Percentiles rank a stretch among this genome's conserved stretches.
Conservation (phyloP, 2,888 invertebrate genomes). For the Pristionchus fissidentatus region DNA sequence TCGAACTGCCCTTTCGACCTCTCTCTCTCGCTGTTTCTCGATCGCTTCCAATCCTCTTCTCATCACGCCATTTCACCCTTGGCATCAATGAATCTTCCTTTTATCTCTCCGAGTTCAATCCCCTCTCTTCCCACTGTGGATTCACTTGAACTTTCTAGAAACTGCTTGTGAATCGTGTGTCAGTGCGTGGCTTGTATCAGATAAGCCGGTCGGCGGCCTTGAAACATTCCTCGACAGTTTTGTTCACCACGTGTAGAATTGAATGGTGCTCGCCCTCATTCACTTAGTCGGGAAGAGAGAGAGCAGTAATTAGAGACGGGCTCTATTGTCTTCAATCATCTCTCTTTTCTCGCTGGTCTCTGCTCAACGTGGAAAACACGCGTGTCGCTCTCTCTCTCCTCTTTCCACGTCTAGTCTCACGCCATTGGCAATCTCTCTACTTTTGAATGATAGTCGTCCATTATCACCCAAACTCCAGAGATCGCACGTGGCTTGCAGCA, state of each 20-base stretch:
- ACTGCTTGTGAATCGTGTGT: background rate
- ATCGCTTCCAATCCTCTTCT: background rate
- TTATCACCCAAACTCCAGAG: no score
- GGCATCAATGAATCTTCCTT: no score
- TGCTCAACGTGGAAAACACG: no score
- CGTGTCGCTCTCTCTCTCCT: no score
- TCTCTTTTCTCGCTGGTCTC: no score
- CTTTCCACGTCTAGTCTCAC: no score
- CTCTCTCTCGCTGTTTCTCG: background rate
- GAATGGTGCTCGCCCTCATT: background rate
- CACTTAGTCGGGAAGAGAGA: no score
- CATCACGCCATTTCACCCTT: constrained; percentile 16
- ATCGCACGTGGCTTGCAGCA: no score
- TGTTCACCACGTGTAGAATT: constrained; percentile 17
- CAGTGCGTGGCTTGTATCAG: background rate
- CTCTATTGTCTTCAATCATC: no score
- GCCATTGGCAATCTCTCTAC: no score
- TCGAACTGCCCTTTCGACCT: constrained; percentile 19
- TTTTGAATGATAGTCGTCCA: no score
- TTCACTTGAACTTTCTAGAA: background rate
- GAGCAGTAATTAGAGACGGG: no score
- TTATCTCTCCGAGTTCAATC: background rate
- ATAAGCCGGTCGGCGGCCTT: background rate
- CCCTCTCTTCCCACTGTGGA: background rate
- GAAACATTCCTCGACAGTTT: constrained; percentile 7